phyloP scores from a whole-genome alignment of 2,113 vertebrate species.

The Hemicordylus capensis region DNA sequence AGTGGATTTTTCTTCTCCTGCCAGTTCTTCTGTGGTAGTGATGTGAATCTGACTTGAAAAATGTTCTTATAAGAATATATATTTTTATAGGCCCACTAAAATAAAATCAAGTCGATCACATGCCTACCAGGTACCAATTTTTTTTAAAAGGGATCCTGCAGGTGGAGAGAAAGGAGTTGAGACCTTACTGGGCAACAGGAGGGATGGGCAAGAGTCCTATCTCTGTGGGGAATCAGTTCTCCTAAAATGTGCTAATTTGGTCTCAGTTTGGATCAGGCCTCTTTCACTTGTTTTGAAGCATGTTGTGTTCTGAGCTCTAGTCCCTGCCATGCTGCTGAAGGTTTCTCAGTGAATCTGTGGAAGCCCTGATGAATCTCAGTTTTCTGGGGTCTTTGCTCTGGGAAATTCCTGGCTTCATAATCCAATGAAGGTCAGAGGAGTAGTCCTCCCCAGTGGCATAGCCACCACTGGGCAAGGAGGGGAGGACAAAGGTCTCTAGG shows the following conservation, averaged over 20 bases:
- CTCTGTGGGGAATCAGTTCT: neutral
- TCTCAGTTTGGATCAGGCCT: too few relatives aligned
- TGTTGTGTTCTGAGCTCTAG: neutral
- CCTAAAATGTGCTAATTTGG: neutral
- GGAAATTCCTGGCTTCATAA: too few relatives aligned
- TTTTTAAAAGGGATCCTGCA: too few relatives aligned
- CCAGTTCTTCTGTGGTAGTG: neutral
- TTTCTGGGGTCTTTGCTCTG: too few relatives aligned
- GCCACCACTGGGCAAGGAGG: too few relatives aligned
- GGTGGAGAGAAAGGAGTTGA: neutral
- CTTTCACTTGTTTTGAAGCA: too few relatives aligned
- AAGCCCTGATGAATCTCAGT: too few relatives aligned
- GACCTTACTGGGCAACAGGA: neutral
- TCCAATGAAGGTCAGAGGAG: too few relatives aligned
- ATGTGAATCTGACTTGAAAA: neutral
- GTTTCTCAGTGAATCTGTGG: too few relatives aligned
- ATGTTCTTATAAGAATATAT: neutral
- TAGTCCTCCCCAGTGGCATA: too few relatives aligned
- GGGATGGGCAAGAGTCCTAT: neutral
- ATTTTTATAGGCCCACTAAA: neutral
- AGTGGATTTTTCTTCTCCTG: neutral
- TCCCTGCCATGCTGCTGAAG: too few relatives aligned
- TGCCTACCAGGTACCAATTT: slow-evolving; percentile 4
- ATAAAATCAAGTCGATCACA: neutral
- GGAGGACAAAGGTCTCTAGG: too few relatives aligned